Evolutionary conservation across 2,113 vertebrate genomes (phyloP).

Genomic region (Trogon melanurus): DNA sequence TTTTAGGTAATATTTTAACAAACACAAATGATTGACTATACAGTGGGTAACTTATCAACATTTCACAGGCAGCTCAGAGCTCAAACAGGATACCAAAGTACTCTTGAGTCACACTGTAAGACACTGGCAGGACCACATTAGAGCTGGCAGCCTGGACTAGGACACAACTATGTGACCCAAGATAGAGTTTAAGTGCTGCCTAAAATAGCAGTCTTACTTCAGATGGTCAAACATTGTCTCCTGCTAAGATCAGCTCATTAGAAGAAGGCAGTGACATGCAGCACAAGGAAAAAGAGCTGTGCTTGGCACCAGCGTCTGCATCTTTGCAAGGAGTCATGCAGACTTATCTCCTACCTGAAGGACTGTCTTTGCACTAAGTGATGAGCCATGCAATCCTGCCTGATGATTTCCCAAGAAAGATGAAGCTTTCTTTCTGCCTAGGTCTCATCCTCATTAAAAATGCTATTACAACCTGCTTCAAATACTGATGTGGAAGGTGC

Average conservation of each 20-base stretch:
- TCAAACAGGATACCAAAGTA: not conserved
- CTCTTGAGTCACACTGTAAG: not conserved
- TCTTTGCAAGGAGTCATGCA: not conserved
- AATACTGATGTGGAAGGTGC: slow-evolving; percentile 32
- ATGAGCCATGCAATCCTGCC: not conserved
- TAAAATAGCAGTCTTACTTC: not conserved
- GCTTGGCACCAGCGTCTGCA: not conserved
- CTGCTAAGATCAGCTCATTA: not conserved
- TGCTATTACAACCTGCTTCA: slow-evolving; percentile 19
- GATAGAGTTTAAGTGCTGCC: not conserved
- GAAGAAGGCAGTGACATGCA: not conserved
- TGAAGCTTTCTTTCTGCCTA: not conserved
- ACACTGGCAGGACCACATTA: not conserved
- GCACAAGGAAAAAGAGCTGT: not conserved
- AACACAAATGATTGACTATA: not conserved
- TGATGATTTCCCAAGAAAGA: slow-evolving; percentile 37
- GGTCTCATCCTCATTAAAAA: slow-evolving; percentile 32
- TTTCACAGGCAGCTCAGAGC: not conserved
- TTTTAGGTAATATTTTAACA: not conserved
- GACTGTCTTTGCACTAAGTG: not conserved
- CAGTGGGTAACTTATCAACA: not conserved
- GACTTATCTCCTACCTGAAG: not conserved
- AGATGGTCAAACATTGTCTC: not conserved
- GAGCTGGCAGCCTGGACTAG: not conserved
- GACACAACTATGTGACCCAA: not conserved